Percentiles rank a stretch among this genome's conserved stretches.
Evolutionary conservation across 2,888 invertebrate species (phyloP).

Genomic region (Athalia circularis): DNA sequence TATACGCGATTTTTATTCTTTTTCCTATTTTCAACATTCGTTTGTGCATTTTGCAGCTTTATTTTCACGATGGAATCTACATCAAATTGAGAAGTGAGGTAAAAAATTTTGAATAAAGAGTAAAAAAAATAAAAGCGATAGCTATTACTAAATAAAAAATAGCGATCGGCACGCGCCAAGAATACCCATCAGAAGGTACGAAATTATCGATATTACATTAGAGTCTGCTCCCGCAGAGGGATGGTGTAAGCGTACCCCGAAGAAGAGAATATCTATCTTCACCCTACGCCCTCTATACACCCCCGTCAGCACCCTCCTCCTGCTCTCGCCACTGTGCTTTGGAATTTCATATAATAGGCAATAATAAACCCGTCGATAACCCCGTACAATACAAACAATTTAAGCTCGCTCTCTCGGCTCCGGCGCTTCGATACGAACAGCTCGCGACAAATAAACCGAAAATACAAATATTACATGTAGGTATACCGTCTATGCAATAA

Average conservation of each 20-base stretch:
- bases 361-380: slow-evolving; percentile 66
- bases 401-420: slow-evolving; percentile 54
- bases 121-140: neutral
- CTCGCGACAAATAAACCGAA: too few species aligned
- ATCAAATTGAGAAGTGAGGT: neutral
- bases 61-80: neutral
- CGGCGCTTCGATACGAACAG: neutral
- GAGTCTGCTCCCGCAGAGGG: slow-evolving; percentile 12
- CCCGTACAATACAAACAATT: slow-evolving; percentile 68
- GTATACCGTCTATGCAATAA: too few species aligned
- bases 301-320: slow-evolving; percentile 11
- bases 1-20: neutral
- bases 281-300: neutral
- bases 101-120: neutral
- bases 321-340: slow-evolving; percentile 49
- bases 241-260: neutral
- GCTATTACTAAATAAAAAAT: neutral
- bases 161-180: slow-evolving; percentile 17
- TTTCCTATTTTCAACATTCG: neutral
- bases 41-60: neutral
- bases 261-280: slow-evolving; percentile 32
- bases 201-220: slow-evolving; percentile 42
- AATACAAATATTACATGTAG: too few species aligned
- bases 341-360: slow-evolving; percentile 69
- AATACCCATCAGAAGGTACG: slow-evolving; percentile 9